Percentiles rank a stretch among this genome's conserved stretches.
phyloP scores from a whole-genome alignment of 1,140 invertebrate species.

The Drosophila lini region DNA sequence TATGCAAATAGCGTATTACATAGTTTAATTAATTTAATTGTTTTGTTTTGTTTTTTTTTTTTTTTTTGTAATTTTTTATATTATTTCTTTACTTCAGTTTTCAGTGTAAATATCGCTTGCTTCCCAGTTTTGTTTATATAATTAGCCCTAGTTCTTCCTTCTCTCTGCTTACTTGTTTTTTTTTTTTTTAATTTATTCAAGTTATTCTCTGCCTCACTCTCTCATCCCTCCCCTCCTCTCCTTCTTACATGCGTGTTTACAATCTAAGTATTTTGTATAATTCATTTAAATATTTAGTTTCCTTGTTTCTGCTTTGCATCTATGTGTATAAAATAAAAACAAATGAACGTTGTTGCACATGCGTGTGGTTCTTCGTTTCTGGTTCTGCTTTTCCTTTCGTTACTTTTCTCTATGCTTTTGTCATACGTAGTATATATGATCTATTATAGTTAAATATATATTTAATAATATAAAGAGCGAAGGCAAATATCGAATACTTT shows the following conservation, averaged over 20 bases:
- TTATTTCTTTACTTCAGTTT: constrained; percentile 52
- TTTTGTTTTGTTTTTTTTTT: constrained; percentile 20
- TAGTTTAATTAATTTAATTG: constrained; percentile 54
- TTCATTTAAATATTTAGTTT: constrained; percentile 79
- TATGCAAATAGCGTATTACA: constrained; percentile 56
- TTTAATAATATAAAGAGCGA: constrained; percentile 75
- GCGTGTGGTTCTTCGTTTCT: constrained; percentile 18
- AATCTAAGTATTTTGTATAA: constrained; percentile 68
- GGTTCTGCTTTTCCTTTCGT: constrained; percentile 21
- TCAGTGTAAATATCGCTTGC: constrained; percentile 65
- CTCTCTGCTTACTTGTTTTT: constrained; percentile 8
- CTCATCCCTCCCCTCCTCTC: background rate
- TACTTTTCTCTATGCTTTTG: constrained; percentile 31
- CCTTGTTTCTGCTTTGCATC: constrained; percentile 57
- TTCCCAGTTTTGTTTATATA: constrained; percentile 63
- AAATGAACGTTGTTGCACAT: constrained; percentile 46
- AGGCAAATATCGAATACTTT: constrained; percentile 83
- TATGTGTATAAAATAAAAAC: constrained; percentile 46
- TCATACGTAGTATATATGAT: constrained; percentile 15
- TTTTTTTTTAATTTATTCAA: constrained; percentile 42
- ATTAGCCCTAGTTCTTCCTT: constrained; percentile 47
- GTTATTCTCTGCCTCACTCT: constrained; percentile 17
- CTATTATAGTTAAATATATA: constrained; percentile 49
- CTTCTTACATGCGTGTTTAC: constrained; percentile 17
- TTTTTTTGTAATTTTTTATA: constrained; percentile 3